Evolutionary conservation across 2,888 invertebrate genomes (phyloP), one percentile per base, ranked within the genome.

Genomic region (Ectemnius lituratus): DNA sequence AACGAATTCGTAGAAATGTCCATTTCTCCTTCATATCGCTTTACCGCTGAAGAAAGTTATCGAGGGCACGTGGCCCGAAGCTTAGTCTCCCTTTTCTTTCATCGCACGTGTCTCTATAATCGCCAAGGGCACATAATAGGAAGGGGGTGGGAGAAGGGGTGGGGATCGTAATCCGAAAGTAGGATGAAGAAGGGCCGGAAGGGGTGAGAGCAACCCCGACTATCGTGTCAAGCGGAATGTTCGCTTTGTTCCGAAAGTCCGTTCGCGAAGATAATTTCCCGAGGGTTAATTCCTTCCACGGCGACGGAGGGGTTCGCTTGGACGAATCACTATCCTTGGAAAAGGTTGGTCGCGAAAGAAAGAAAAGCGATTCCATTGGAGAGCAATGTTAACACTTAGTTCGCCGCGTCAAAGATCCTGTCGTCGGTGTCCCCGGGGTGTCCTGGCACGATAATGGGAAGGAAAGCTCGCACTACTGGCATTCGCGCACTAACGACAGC

Each of bases 331-430:
- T 11, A 37, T 59, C 70, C 72, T 60, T 58, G 56, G 60, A n/a
- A 72, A 72, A 58, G 47, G 59, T 14, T 11, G n/a, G 45, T 14
- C 49, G 68, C 37, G 46, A 27, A 27, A 70, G 28, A 45, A 74
- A 73, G 73, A 73, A 79, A 80, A 78, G 81, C 79, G 82, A 86
- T 37, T 37, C 37, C 37, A 37, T 37, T 85, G 84, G 85, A 87
- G 85, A 86, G 84, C 83, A 68, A 37, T 76, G 87, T 89, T 88
- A 88, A 88, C 87, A 85, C 86, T 88, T 84, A 84, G 82, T 76
- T 77, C 74, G 64, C 23, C 16, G 70, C 84, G 85, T 87, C 87
- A 88, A 87, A 88, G 87, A 86, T 88, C 85, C 86, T 88, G 89
- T 88, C 88, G 84, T 78, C 85, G 70, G 82, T 79, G 82, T 79